phyloP scores from a whole-genome alignment of 30 jellyfish, hydroid and myxozoan species.

The Pseudorhiza aurosa region DNA sequence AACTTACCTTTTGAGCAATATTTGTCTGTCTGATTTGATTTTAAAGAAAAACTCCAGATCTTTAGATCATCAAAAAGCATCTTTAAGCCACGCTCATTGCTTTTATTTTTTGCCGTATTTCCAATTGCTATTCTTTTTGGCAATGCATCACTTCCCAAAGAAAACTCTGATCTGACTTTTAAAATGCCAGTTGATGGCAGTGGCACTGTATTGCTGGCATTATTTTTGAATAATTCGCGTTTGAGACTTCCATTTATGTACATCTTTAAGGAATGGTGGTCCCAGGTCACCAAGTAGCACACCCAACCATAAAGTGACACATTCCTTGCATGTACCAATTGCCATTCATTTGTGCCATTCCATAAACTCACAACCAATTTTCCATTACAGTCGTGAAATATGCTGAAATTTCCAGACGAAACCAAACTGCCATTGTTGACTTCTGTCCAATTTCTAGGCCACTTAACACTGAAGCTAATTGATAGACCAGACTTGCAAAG shows the following conservation, averaged over 20 bases:
- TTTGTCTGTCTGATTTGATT: neutral
- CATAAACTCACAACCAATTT: constrained; percentile 17
- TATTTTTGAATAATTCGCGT: neutral
- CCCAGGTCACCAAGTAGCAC: constrained; percentile 46
- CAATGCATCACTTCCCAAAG: constrained; percentile 4
- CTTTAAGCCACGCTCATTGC: neutral
- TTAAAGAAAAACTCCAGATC: constrained; percentile 34
- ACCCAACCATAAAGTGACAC: constrained; percentile 16
- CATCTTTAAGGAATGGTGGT: constrained; percentile 5
- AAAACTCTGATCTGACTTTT: neutral
- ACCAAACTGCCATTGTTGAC: constrained; percentile 4
- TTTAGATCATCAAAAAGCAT: constrained; percentile 46
- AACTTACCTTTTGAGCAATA: constrained; percentile 35
- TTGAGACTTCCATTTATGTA: neutral
- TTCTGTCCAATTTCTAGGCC: constrained; percentile 5
- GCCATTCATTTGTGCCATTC: constrained; percentile 49
- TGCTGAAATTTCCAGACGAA: constrained; percentile 40
- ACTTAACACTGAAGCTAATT: constrained; percentile 5
- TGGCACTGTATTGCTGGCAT: neutral
- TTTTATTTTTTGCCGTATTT: neutral
- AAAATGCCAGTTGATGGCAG: neutral
- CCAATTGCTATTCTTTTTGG: constrained; percentile 25
- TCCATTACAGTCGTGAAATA: neutral
- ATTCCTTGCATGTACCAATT: constrained; percentile 8
- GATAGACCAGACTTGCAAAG: constrained; percentile 36